Conservation (phyloP, 2,113 vertebrate species). For the Sitta europaea region DNA sequence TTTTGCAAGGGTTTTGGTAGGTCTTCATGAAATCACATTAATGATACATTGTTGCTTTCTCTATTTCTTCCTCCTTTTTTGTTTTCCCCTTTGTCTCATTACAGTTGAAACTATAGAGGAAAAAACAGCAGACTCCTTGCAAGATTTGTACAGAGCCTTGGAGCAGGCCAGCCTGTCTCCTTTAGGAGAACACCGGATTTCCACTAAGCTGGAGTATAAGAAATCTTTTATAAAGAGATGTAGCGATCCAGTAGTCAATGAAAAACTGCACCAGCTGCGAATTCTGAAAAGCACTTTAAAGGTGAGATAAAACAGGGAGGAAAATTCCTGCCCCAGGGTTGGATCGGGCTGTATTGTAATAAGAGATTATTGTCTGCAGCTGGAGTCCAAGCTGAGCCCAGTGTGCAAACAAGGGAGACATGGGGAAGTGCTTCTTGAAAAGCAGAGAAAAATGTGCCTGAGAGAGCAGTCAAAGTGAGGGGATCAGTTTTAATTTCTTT, state of each 20-base stretch:
- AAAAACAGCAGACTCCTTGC: slow-evolving; percentile 87
- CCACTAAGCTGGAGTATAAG: slow-evolving; percentile 90
- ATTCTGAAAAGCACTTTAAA: slow-evolving; percentile 98
- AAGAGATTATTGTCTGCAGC: neutral
- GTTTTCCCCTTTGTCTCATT: slow-evolving; percentile 33
- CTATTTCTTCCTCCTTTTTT: neutral
- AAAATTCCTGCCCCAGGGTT: slow-evolving; percentile 9
- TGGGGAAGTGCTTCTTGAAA: neutral
- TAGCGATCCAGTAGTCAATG: slow-evolving; percentile 93
- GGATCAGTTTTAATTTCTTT: neutral
- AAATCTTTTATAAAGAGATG: slow-evolving; percentile 90
- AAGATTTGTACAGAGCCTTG: slow-evolving; percentile 92
- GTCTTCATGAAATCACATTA: neutral
- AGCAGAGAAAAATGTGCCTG: neutral
- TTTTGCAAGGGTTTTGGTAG: neutral
- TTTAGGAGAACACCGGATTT: slow-evolving; percentile 85
- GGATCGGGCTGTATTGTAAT: neutral
- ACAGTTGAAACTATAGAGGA: slow-evolving; percentile 78
- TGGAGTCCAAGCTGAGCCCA: neutral
- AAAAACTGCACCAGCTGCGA: slow-evolving; percentile 92
- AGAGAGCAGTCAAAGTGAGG: neutral
- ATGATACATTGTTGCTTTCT: slow-evolving; percentile 49
- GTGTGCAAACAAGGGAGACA: neutral
- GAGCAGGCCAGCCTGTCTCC: slow-evolving; percentile 92
- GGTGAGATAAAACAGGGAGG: slow-evolving; percentile 75